Evolutionary conservation across 64 coral and sea anemone genomes (phyloP), one percentile per base, ranked within the genome.

Genomic region (Montipora cactus): DNA sequence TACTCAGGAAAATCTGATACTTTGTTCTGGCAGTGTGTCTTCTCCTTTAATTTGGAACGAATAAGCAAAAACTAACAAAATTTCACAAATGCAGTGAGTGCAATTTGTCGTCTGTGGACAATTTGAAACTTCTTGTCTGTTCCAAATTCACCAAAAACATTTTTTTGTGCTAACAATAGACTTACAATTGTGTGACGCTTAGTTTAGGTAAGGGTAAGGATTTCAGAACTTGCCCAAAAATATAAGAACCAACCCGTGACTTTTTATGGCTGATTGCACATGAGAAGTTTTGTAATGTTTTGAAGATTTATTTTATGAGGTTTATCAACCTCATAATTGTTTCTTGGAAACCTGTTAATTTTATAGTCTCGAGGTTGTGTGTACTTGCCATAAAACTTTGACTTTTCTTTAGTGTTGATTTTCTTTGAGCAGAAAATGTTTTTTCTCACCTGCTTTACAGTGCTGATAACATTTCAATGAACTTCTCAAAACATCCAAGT

Each of bases 211-310:
- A 75, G 72, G 72, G 72, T 75, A 75, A 75, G 37, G 73, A 5
- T 75, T 75, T 75, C 73, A 46, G 73, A 75, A 75, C 73, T 75
- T 44, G 28, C 21, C 72, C 73, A 75, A 46, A 75, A 75, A 75
- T 75, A 47, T 75, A 28, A 75, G 73, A 9, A 75, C 5, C 28
- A 75, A 37, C 73, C 28, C 73, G 37, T 44, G 73, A 25, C 73
- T 75, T 75, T 75, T 75, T 46, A 75, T 75, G 22, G 73, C 20
- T 75, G 73, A 75, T 46, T 75, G 73, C 73, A 75, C 44, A 75
- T 44, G 0, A 75, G 73, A 75, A 66, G 10, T 66, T 7, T 66
- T 66, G 61, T 66, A 6, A 66, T 66, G 61, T 66, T 13, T 66
- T 66, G 4, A 66, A 66, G 61, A 66, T 66, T 13, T 66, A 16